A percentile compares a stretch with the other conserved stretches of the same genome.
These are phyloP conservation scores for Ceyx melanurus DNA, from an alignment of 2,113 vertebrate genomes.

Conservation along the genomic window DNA sequence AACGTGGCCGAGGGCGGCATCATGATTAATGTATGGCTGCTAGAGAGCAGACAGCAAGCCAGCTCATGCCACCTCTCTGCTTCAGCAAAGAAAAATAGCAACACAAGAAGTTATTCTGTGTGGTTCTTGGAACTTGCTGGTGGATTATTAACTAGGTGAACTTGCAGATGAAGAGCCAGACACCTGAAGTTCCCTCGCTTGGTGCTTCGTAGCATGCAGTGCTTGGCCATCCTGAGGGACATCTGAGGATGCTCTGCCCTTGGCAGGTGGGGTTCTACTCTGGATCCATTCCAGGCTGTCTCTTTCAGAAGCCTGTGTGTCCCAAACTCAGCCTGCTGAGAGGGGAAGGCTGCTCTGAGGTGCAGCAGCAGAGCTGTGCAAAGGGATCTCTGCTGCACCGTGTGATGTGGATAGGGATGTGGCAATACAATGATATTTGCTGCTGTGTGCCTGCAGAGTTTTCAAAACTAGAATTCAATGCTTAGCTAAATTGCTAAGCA, in stretches of 20 bases:
- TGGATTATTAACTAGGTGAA: neutral
- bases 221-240: neutral
- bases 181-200: neutral
- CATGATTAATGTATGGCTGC: conserved; percentile 36
- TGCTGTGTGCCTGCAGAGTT: conserved; percentile 45
- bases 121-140: neutral
- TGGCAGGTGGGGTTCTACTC: neutral
- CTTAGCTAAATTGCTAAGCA: conserved; percentile 64
- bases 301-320: neutral
- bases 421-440: conserved; percentile 52
- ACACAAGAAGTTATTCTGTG: neutral
- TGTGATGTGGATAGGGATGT: neutral
- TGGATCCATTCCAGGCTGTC: neutral
- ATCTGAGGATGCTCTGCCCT: neutral
- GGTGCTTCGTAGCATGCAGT: neutral
- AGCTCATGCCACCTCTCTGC: neutral
- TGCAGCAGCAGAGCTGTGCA: neutral
- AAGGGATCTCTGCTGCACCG: too few relatives aligned
- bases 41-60: conserved; percentile 25
- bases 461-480: conserved; percentile 57
- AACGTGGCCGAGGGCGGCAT: neutral
- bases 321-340: neutral
- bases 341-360: neutral
- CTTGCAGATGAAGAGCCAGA: neutral
- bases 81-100: conserved; percentile 14